Conservation (phyloP, 92 coral and sea anemone genomes). For the Palythoa grandis region DNA sequence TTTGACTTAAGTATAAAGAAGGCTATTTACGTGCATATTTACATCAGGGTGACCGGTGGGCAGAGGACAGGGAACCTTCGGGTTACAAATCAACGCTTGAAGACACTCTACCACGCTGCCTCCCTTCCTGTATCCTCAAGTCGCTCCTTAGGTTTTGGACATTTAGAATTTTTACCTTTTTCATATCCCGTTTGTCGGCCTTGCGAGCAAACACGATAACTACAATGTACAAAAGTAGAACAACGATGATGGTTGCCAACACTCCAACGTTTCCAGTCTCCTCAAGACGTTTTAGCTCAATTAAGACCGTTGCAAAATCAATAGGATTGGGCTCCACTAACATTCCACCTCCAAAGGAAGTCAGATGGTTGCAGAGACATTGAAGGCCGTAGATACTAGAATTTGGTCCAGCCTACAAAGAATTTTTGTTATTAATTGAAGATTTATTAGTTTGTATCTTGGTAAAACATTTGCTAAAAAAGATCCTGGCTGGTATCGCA, state of each 20-base stretch:
- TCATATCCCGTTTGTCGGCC: conserved; percentile 67
- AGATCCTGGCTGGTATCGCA: too few species aligned
- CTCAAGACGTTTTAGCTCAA: conserved; percentile 62
- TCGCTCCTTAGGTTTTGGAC: neutral
- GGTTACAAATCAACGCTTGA: too few species aligned
- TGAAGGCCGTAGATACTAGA: conserved; percentile 57
- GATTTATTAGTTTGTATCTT: neutral
- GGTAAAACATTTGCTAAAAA: neutral
- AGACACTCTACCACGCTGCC: neutral
- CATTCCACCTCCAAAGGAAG: conserved; percentile 87
- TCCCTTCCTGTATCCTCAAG: neutral
- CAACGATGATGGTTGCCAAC: conserved; percentile 56
- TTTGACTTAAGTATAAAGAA: too few species aligned
- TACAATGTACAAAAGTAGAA: conserved; percentile 61
- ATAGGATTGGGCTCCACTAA: conserved; percentile 79
- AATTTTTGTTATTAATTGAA: neutral
- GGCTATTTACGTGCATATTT: too few species aligned
- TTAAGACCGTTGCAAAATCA: conserved; percentile 74
- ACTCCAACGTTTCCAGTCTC: conserved; percentile 82
- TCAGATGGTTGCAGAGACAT: conserved; percentile 84
- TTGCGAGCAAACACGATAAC: conserved; percentile 72
- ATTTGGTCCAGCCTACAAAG: conserved; percentile 70
- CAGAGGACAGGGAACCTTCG: too few species aligned
- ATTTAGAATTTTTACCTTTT: conserved; percentile 48
- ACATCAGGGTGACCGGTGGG: too few species aligned